These are phyloP conservation scores for Colletes latitarsis DNA, from an alignment of 1,140 invertebrate species.

Conservation along the genomic window DNA sequence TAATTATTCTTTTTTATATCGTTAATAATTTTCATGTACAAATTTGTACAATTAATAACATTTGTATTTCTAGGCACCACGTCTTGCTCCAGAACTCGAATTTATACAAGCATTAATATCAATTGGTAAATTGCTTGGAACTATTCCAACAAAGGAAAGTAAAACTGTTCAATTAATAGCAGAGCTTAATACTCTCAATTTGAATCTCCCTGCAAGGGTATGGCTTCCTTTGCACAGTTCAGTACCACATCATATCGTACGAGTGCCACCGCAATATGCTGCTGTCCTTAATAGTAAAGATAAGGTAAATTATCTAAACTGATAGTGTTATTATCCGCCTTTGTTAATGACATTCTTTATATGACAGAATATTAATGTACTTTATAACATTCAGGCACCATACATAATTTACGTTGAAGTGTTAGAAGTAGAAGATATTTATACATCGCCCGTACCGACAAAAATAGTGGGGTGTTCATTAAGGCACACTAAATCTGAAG, in stretches of 20 bases:
- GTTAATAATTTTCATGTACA: background rate
- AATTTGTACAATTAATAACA: background rate
- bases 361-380: slow-evolving; percentile 14
- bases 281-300: slow-evolving; percentile 99
- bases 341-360: background rate
- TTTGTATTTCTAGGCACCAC: slow-evolving; percentile 84
- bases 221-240: slow-evolving; percentile 94
- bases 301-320: slow-evolving; percentile 84
- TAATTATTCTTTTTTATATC: background rate
- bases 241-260: slow-evolving; percentile 91
- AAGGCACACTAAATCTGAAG: slow-evolving; percentile 96
- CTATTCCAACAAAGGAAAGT: slow-evolving; percentile 96
- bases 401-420: slow-evolving; percentile 99
- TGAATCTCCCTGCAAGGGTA: slow-evolving; percentile 98
- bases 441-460: slow-evolving; percentile 88
- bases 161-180: slow-evolving; percentile 95
- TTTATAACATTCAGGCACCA: slow-evolving; percentile 87
- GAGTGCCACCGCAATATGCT: slow-evolving; percentile 96
- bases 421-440: slow-evolving; percentile 94
- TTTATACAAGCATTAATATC: slow-evolving; percentile 93
- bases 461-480: slow-evolving; percentile 90
- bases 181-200: slow-evolving; percentile 95
- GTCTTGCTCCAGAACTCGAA: slow-evolving; percentile 92
- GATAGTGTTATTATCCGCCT: background rate
- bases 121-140: slow-evolving; percentile 94